Evolutionary conservation across 2,888 invertebrate genomes (phyloP).

Genomic region (Sisyra terminalis): DNA sequence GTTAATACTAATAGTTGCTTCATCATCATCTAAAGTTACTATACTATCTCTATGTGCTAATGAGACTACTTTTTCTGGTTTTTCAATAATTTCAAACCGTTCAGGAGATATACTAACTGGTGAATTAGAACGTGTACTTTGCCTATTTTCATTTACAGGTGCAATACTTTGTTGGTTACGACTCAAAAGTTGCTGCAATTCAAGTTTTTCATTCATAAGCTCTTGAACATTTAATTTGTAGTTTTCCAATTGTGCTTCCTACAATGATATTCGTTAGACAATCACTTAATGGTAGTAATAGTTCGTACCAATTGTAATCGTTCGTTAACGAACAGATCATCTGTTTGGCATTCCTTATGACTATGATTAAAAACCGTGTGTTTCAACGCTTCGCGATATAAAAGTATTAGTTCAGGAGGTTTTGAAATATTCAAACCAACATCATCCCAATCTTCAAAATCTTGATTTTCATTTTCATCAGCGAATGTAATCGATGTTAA

Average conservation of each 20-base stretch:
- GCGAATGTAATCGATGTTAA: conserved; percentile 79
- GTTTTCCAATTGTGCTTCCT: conserved; percentile 10
- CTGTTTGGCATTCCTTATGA: conserved; percentile 26
- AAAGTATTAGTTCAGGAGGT: conserved; percentile 53
- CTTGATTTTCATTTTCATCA: conserved; percentile 83
- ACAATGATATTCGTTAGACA: not conserved
- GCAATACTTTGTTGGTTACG: conserved; percentile 10
- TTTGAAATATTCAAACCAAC: conserved; percentile 74
- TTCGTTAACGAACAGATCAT: not conserved
- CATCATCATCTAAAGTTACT: conserved; percentile 19
- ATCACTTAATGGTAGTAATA: too few species aligned
- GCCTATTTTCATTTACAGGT: conserved; percentile 11
- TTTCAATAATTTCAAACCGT: conserved; percentile 45
- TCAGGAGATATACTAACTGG: conserved; percentile 41
- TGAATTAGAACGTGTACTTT: conserved; percentile 23
- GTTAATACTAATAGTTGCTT: conserved; percentile 23
- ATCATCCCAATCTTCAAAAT: conserved; percentile 87
- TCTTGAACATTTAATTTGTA: conserved; percentile 23
- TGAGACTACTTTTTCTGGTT: conserved; percentile 14
- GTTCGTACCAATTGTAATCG: not conserved
- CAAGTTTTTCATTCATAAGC: conserved; percentile 26
- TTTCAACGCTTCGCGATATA: conserved; percentile 40
- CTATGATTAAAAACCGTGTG: conserved; percentile 28
- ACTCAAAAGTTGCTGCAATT: conserved; percentile 21
- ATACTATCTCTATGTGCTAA: conserved; percentile 16